Evolutionary conservation across 1,140 invertebrate species (phyloP).

Genomic region (Potamilus streckersoni): DNA sequence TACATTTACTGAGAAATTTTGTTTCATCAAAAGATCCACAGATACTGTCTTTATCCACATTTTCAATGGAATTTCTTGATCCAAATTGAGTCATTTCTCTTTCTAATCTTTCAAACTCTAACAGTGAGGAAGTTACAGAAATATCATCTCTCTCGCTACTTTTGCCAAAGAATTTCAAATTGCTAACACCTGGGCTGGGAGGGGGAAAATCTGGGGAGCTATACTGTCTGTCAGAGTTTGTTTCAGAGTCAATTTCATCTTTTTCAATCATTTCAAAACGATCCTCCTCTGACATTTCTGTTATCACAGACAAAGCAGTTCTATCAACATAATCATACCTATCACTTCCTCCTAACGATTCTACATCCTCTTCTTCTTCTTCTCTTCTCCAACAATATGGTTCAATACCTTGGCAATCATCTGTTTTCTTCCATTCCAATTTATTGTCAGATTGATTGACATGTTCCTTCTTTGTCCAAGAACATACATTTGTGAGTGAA

Average conservation of each 20-base stretch:
- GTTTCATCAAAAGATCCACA: slow-evolving; percentile 46
- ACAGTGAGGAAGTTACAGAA: slow-evolving; percentile 68
- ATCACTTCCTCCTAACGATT: slow-evolving; percentile 57
- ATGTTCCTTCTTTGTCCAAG: slow-evolving; percentile 18
- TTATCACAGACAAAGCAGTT: slow-evolving; percentile 60
- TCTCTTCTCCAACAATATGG: slow-evolving; percentile 75
- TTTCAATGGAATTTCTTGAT: slow-evolving; percentile 56
- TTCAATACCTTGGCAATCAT: slow-evolving; percentile 27
- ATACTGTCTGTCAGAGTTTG: slow-evolving; percentile 43
- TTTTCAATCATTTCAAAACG: slow-evolving; percentile 62
- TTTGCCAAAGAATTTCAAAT: slow-evolving; percentile 64
- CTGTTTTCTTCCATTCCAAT: slow-evolving; percentile 2
- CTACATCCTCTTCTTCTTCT: slow-evolving; percentile 69
- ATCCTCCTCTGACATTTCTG: slow-evolving; percentile 62
- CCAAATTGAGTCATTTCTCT: slow-evolving; percentile 59
- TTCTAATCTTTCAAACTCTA: slow-evolving; percentile 70
- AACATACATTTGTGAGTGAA: slow-evolving; percentile 23
- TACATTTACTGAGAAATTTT: slow-evolving; percentile 62
- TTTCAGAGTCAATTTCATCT: slow-evolving; percentile 51
- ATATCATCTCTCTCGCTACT: slow-evolving; percentile 65
- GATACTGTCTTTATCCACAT: slow-evolving; percentile 47
- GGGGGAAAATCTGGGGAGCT: slow-evolving; percentile 51
- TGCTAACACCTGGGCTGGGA: slow-evolving; percentile 49
- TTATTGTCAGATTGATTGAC: not conserved
- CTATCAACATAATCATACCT: slow-evolving; percentile 61